phyloP scores from a whole-genome alignment of 2,113 vertebrate genomes.

The Gorilla gorilla region DNA sequence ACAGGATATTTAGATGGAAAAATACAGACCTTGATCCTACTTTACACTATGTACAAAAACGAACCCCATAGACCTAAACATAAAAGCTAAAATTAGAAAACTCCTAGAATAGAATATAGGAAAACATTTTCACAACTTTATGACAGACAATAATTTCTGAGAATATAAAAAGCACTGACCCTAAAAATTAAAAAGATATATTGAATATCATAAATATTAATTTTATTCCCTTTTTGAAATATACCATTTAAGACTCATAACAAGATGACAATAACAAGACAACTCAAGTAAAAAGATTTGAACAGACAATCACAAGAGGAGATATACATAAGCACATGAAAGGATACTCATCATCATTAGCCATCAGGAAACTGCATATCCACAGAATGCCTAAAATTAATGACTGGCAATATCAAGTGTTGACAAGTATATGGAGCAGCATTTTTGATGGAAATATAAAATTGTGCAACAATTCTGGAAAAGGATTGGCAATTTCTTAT shows the following conservation, averaged over 20 bases:
- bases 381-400: neutral
- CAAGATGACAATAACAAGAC: constrained; percentile 1
- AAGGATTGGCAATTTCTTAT: neutral
- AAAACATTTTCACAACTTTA: neutral
- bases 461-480: neutral
- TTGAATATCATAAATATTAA: neutral
- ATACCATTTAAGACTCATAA: neutral
- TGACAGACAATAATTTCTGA: neutral
- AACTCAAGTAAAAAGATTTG: neutral
- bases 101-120: neutral
- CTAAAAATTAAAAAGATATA: neutral
- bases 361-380: neutral
- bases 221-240: constrained; percentile 32
- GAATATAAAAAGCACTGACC: neutral
- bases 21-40: neutral
- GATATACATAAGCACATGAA: neutral
- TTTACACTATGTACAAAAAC: neutral
- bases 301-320: neutral
- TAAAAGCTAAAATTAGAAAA: neutral
- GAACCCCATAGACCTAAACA: neutral
- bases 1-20: neutral
- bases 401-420: neutral
- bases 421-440: neutral
- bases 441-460: neutral
- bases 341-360: neutral